Percentiles rank a stretch among this genome's conserved stretches.
phyloP scores from a whole-genome alignment of 2,113 vertebrate genomes.

The Australoheros scitulus region DNA sequence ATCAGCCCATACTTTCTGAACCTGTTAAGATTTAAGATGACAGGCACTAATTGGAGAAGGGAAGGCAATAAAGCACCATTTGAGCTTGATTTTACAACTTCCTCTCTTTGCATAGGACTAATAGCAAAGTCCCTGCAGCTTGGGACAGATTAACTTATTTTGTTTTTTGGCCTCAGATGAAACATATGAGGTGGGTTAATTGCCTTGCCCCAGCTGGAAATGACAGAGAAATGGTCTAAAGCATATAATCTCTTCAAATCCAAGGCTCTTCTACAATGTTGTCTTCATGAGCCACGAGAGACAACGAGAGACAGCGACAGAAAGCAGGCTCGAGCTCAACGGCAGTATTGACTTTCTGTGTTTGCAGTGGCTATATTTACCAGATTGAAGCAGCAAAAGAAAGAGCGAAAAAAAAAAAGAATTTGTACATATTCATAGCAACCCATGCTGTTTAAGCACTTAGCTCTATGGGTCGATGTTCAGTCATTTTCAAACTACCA shows the following conservation, averaged over 20 bases:
- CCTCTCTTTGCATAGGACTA: slow-evolving; percentile 42
- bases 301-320: slow-evolving; percentile 13
- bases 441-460: slow-evolving; percentile 26
- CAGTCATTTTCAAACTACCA: slow-evolving; percentile 29
- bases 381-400: slow-evolving; percentile 15
- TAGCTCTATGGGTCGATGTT: slow-evolving; percentile 30
- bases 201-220: slow-evolving; percentile 63
- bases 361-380: slow-evolving; percentile 35
- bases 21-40: slow-evolving; percentile 64
- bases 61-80: slow-evolving; percentile 47
- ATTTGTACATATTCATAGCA: slow-evolving; percentile 39
- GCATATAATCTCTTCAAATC: slow-evolving; percentile 53
- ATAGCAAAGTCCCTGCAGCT: slow-evolving; percentile 47
- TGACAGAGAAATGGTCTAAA: slow-evolving; percentile 50
- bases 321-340: not conserved
- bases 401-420: not conserved
- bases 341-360: slow-evolving; percentile 24
- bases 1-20: slow-evolving; percentile 61
- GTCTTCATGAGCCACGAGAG: not conserved
- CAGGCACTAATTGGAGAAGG: slow-evolving; percentile 69
- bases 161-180: slow-evolving; percentile 53
- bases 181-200: slow-evolving; percentile 69
- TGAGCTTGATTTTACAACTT: slow-evolving; percentile 36
- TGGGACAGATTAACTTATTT: slow-evolving; percentile 63
- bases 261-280: not conserved